Base-by-base conservation (phyloP, 2,888 invertebrate species). In the Philereme vetulata region DNA sequence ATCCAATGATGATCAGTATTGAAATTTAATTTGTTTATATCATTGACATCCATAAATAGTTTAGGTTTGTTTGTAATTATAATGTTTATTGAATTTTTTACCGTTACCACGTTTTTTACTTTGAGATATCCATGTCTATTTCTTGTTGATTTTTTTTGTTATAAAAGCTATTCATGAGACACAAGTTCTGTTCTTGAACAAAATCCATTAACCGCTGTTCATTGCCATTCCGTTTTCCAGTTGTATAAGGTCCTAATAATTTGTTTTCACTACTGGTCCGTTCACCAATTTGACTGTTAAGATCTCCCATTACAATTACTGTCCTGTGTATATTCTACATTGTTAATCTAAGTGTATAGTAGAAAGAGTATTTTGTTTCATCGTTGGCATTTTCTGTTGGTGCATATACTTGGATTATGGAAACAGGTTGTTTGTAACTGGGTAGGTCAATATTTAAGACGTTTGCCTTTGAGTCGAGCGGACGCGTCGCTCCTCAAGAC, bases 331-430 rank as follows among this genome's bases (percentile, higher is more conserved):
- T n/a, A 0, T 1, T 38, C 4, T 38, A 4, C 38, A 38, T 38
- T 38, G 7, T 38, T 38, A 8, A 8, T 8, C 8, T 6, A 38
- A 38, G 38, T 38, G 3, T 38, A 38, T 38, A 8, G 38, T 38
- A 38, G 8, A 38, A 38, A 8, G 38, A 38, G 38, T 6, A 1
- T 38, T 38, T 38, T 38, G 7, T 8, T 38, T 38, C 38, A 8
- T 38, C 38, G 2, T 58, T 21, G 5, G 58, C 40, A 4, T 40
- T 21, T n/a, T 63, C 64, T 1, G 55, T 64, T 5, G 60, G 60
- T 35, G 60, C 64, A 11, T 64, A 61, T 52, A 61, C n/a, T 49
- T 61, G 60, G 4, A 64, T 50, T 9, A 64, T 64, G 33, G 59
- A 55, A 5, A 38, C 49, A 6, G 50, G 57, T 9, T 64, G 10